Percentiles rank a stretch among this genome's conserved stretches.
These are phyloP conservation scores for Lamellibrachia satsuma DNA, from an alignment of 2,888 invertebrate genomes.

Conservation along the genomic window DNA sequence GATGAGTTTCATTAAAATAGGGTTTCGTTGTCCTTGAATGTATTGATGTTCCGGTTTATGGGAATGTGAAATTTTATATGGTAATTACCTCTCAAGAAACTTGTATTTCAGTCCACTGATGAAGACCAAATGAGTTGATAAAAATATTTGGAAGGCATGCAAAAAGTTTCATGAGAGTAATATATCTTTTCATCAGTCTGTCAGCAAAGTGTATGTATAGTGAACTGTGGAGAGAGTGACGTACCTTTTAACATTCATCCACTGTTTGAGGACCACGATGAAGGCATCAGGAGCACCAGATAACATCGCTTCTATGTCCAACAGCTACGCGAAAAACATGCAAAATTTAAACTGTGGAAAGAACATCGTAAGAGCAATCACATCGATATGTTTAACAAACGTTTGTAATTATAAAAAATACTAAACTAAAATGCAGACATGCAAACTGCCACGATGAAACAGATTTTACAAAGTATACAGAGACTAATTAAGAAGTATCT, in stretches of 20 bases:
- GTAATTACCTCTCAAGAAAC: no score
- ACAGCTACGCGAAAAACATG: conserved; percentile 43
- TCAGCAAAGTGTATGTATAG: neutral
- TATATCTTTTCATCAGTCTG: neutral
- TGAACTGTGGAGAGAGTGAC: conserved; percentile 18
- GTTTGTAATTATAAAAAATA: neutral
- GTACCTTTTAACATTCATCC: conserved; percentile 57
- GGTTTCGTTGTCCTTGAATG: no score
- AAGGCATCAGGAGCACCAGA: conserved; percentile 60
- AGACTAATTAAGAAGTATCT: neutral
- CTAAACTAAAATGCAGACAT: neutral
- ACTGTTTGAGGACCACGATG: conserved; percentile 55
- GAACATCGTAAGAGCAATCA: neutral
- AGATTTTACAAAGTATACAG: neutral
- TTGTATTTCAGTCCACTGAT: no score
- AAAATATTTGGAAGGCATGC: no score
- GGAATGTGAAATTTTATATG: no score
- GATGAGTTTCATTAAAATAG: no score
- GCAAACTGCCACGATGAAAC: neutral
- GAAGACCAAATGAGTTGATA: no score
- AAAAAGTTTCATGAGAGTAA: neutral
- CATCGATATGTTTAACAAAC: neutral
- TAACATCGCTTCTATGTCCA: conserved; percentile 58
- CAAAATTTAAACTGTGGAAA: neutral
- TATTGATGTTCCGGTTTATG: no score